These are phyloP conservation scores for Bombylius discolor DNA, from an alignment of 2,888 invertebrate genomes.

Conservation along the genomic window DNA sequence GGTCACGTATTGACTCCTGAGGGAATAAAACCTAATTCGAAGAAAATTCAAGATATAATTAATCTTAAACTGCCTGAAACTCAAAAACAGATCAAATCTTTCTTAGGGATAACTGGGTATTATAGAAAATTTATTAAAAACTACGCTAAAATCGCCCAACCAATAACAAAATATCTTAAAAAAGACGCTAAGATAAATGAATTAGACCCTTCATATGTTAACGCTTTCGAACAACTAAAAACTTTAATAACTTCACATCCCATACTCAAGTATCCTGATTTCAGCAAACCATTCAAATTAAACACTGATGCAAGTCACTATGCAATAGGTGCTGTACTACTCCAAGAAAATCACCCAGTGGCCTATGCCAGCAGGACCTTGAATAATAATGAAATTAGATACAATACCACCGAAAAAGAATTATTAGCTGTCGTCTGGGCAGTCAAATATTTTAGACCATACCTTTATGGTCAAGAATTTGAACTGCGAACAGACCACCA, in stretches of 20 bases:
- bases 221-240: background rate
- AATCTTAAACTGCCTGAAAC: background rate
- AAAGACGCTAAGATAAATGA: background rate
- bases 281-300: background rate
- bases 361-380: background rate
- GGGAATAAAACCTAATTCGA: background rate
- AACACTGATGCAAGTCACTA: background rate
- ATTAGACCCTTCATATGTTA: background rate
- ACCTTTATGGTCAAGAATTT: background rate
- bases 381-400: background rate
- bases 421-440: background rate
- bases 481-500: background rate
- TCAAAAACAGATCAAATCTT: background rate
- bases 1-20: background rate
- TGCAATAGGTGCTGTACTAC: background rate
- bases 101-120: background rate
- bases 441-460: background rate
- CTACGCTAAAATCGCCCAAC: background rate
- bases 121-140: background rate
- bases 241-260: background rate
- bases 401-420: background rate
- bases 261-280: background rate
- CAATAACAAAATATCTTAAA: background rate
- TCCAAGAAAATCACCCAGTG: background rate
- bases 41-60: background rate